Percentiles rank a stretch among this genome's conserved stretches.
phyloP scores from a whole-genome alignment of 2,113 vertebrate genomes.

The Symphodus melops region DNA sequence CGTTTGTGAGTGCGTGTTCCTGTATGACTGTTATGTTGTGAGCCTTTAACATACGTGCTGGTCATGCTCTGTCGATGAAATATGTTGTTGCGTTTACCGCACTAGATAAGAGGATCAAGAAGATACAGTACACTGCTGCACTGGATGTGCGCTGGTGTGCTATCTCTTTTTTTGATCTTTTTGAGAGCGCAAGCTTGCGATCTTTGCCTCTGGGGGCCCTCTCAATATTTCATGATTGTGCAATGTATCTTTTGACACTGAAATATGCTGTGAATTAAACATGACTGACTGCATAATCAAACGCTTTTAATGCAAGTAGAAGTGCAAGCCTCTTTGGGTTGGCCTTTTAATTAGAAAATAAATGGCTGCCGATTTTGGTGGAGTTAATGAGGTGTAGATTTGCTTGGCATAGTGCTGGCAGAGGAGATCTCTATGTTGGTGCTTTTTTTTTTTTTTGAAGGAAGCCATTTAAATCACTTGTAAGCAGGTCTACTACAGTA shows the following conservation, averaged over 20 bases:
- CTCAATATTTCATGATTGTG: conserved; percentile 81
- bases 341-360: conserved; percentile 67
- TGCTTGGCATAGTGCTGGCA: conserved; percentile 8
- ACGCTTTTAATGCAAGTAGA: conserved; percentile 69
- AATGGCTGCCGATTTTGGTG: conserved; percentile 49
- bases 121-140: conserved; percentile 44
- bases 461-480: conserved; percentile 50
- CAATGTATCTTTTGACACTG: conserved; percentile 80
- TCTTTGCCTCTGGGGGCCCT: conserved; percentile 58
- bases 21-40: conserved; percentile 29
- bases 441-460: conserved; percentile 35
- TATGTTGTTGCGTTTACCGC: conserved; percentile 49
- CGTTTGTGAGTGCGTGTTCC: conserved; percentile 10
- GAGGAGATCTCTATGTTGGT: conserved; percentile 18
- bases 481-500: conserved; percentile 24
- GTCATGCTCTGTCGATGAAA: conserved; percentile 56
- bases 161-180: conserved; percentile 77
- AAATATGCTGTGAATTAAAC: conserved; percentile 81
- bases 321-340: conserved; percentile 52
- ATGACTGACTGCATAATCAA: conserved; percentile 78
- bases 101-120: conserved; percentile 72
- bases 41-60: conserved; percentile 32
- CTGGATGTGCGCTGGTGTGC: conserved; percentile 67
- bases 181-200: conserved; percentile 62
- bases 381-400: conserved; percentile 43